These are phyloP conservation scores for Macquaria australasica DNA, from an alignment of 2,113 vertebrate species.

Conservation along the genomic window DNA sequence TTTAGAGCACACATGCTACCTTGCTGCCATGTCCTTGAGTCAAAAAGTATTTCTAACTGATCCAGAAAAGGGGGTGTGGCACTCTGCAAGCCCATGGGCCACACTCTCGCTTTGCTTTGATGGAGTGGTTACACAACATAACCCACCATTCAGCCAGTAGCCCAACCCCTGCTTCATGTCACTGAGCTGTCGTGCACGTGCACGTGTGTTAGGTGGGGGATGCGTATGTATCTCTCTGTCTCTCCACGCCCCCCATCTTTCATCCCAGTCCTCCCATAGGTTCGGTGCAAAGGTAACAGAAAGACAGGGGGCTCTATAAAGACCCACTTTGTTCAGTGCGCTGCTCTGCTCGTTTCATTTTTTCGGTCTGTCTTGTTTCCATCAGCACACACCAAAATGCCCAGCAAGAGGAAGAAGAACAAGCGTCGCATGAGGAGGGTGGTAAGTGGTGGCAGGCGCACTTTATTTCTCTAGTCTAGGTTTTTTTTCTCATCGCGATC, in stretches of 20 bases:
- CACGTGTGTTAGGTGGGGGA: constrained; percentile 15
- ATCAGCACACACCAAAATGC: constrained; percentile 70
- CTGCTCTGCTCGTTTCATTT: constrained; percentile 24
- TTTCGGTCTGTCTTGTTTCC: constrained; percentile 9
- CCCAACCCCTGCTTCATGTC: constrained; percentile 20
- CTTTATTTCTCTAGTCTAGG: not conserved
- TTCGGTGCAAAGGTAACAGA: constrained; percentile 57
- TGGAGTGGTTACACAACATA: constrained; percentile 57
- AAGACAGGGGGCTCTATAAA: constrained; percentile 72
- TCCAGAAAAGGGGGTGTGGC: constrained; percentile 37
- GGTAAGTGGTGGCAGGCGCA: constrained; percentile 67
- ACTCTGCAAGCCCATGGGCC: not conserved
- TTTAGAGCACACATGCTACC: not conserved
- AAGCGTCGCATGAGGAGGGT: constrained; percentile 79
- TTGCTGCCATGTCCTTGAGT: constrained; percentile 21
- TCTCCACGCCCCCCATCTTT: constrained; percentile 61
- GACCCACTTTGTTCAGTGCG: constrained; percentile 28
- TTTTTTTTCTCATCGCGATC: not conserved
- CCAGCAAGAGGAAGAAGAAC: constrained; percentile 85
- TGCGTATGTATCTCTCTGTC: constrained; percentile 1
- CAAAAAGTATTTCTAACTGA: constrained; percentile 12
- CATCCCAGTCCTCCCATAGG: constrained; percentile 68
- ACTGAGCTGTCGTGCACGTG: constrained; percentile 31
- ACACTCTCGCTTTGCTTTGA: constrained; percentile 18
- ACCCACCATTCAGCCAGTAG: constrained; percentile 17